Evolutionary conservation across 1,140 invertebrate genomes (phyloP), one percentile per base, ranked within the genome.

Genomic region (Asobara japonica): DNA sequence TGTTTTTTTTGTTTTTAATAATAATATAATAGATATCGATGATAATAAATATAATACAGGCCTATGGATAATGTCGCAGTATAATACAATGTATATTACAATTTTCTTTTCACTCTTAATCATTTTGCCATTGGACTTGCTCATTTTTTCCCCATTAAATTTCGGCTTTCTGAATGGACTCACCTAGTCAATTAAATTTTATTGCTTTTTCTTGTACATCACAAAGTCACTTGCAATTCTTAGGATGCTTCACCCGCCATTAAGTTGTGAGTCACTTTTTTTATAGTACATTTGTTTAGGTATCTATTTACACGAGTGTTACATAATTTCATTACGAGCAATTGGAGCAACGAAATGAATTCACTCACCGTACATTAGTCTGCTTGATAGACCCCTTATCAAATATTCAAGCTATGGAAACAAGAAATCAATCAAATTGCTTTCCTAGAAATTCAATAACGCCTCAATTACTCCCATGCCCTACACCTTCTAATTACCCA

Each of bases 11-110:
- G n/a, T n/a, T n/a, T n/a, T 74, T 84, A 80, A 80, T 85, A 82
- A 83, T 84, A 77, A 77, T 76, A 74, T 74, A 82, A 62, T 62
- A 62, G 60, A 62, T 62, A 62, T 62, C 25, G 68, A 79, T 84
- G 83, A 82, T 86, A 87, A 87, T 87, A 88, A 86, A 87, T 88
- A 88, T 87, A 86, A 86, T 87, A 88, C 85, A 88, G 80, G 84
- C 86, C 82, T 88, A 86, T 87, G 81, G 82, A 84, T 86, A 85
- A 74, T 80, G 81, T 84, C 51, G 22, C 85, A 80, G 78, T 88
- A 88, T 86, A 79, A 75, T 88, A 88, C 86, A 87, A 78, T 80
- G n/a, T 88, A 87, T 88, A 75, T 82, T 88, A 88, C 86, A 88
- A 71, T 60, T 71, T 78, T 80, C 65, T 45, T 48, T 11, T 25